Base-by-base conservation (phyloP, 2,797 vertebrate species). In the Rhinella marina region DNA sequence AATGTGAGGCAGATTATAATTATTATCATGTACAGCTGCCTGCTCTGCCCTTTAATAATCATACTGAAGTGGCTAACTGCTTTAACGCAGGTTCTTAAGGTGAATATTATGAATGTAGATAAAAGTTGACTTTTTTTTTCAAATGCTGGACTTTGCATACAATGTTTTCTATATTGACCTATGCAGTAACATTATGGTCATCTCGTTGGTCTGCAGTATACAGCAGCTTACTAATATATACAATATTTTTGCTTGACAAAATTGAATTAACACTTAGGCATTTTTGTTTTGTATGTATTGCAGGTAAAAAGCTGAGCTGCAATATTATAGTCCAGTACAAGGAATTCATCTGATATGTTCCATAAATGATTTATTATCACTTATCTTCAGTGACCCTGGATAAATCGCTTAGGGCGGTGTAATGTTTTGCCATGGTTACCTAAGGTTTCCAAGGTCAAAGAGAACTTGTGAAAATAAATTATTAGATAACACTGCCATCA, bases 331-430 rank as follows among this genome's bases (percentile, higher is more conserved):
- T 80, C 78, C 82, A 84, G 80, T 80, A 88, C 79, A 23, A 57
- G 23, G 23, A 72, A 84, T 84, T 79, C 72, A 78, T 77, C 27
- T 77, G 81, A 56, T 83, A 48, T 80, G 64, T 84, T 54, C 27
- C 29, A 84, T 84, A 70, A 88, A 79, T 88, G 75, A 88, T 88
- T 88, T 88, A 88, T 84, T 72, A 88, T 66, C 75, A 70, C 87
- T 78, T 82, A 80, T 84, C 86, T 72, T 27, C 64, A 79, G 52
- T 79, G 82, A 79, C 82, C 82, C 81, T 80, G 75, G 73, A 79
- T 84, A 88, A 80, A 88, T 25, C 7, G 12, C 64, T 70, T 32
- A n/a, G n/a, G 52, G 86, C 73, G 78, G 14, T 10, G 61, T 27
- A 79, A 70, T 84, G 29, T 76, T 78, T 79, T 84, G 41, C 75